Conservation (phyloP, 2,797 vertebrate species). For the Sphaeramia orbicularis region DNA sequence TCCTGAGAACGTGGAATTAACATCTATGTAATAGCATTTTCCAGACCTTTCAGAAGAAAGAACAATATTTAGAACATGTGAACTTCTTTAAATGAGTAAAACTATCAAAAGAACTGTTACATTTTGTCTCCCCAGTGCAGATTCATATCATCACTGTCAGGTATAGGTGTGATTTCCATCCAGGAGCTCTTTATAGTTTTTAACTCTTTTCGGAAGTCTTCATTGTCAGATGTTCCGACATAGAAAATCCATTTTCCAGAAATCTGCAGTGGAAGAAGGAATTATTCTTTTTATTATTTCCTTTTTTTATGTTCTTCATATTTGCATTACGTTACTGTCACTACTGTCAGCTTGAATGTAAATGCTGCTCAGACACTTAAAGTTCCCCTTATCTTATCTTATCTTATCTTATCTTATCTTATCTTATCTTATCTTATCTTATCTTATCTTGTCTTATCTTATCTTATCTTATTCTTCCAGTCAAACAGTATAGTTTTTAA, state of each 20-base stretch:
- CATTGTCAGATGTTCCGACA: constrained; percentile 22
- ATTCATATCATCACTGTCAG: constrained; percentile 5
- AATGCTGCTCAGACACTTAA: too few relatives aligned
- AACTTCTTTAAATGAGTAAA: not conserved
- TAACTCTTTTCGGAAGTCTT: not conserved
- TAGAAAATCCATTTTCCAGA: constrained; percentile 61
- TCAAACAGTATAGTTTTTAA: too few relatives aligned
- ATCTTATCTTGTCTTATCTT: too few relatives aligned
- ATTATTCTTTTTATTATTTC: not conserved
- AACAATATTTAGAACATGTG: not conserved
- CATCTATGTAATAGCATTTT: not conserved
- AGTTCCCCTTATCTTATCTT: too few relatives aligned
- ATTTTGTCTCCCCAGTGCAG: constrained; percentile 35
- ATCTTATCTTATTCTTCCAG: too few relatives aligned
- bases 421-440: too few relatives aligned
- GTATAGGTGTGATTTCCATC: constrained; percentile 21
- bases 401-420: too few relatives aligned
- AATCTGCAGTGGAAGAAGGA: constrained; percentile 24
- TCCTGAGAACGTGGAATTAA: not conserved
- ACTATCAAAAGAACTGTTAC: constrained; percentile 22
- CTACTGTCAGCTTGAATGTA: too few relatives aligned
- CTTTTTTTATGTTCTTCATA: too few relatives aligned
- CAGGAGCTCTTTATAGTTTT: constrained; percentile 25
- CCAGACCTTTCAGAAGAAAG: constrained; percentile 16
- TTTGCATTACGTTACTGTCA: too few relatives aligned